A percentile compares a stretch with the other conserved stretches of the same genome.
Conservation (phyloP, 37 sponge, comb jelly and placozoan species). For the Cladorhizidae sp. region DNA sequence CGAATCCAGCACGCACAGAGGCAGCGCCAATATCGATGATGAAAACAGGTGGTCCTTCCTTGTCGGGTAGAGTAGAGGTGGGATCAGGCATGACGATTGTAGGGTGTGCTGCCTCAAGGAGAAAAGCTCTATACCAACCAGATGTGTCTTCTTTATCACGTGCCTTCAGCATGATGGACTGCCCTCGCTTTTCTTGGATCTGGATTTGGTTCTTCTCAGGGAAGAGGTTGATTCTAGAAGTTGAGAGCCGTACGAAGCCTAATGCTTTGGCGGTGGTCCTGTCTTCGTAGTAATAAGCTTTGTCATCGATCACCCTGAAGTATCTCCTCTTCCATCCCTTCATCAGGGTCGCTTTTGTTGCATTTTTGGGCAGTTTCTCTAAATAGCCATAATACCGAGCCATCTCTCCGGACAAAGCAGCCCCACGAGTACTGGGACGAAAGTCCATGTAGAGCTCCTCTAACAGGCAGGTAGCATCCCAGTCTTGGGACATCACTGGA, state of each 20-base stretch:
- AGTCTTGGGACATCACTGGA: constrained; percentile 30
- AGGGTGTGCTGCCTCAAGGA: constrained; percentile 66
- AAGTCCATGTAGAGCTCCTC: constrained; percentile 77
- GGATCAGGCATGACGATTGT: constrained; percentile 29
- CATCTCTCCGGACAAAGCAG: constrained; percentile 14
- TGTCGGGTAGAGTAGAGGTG: not conserved
- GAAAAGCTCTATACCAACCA: constrained; percentile 56
- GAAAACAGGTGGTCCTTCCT: constrained; percentile 26
- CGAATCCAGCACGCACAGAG: constrained; percentile 80
- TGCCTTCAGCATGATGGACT: constrained; percentile 44
- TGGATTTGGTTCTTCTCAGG: constrained; percentile 36
- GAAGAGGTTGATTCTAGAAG: constrained; percentile 23
- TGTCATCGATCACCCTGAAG: constrained; percentile 64
- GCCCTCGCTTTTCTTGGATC: constrained; percentile 36
- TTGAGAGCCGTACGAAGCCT: constrained; percentile 31
- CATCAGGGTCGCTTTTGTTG: constrained; percentile 50
- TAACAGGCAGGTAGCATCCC: constrained; percentile 80
- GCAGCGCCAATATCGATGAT: constrained; percentile 82
- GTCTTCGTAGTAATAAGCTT: constrained; percentile 76
- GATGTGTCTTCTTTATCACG: constrained; percentile 24
- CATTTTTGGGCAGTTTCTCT: constrained; percentile 76
- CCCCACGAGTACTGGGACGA: constrained; percentile 1
- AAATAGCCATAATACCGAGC: constrained; percentile 68
- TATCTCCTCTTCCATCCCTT: constrained; percentile 82
- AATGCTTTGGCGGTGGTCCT: constrained; percentile 35